Percentiles rank a stretch among this genome's conserved stretches.
Conservation (phyloP, 2,113 vertebrate genomes). For the Xenotilapia leptura region DNA sequence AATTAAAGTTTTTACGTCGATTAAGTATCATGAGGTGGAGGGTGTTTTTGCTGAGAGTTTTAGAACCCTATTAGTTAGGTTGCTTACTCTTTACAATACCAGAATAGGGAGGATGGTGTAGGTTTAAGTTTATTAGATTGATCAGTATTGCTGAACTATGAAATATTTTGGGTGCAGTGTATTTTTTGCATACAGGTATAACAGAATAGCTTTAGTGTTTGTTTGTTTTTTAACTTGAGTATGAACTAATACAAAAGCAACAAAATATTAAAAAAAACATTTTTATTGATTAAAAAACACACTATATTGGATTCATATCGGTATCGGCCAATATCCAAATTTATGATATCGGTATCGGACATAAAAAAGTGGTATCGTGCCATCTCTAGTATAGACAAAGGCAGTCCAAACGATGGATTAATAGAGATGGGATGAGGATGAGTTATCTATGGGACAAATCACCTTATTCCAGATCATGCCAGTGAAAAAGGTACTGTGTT, state of each 20-base stretch:
- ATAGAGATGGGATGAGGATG: background rate
- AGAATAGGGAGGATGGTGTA: rapidly evolving
- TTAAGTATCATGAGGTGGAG: too few relatives aligned
- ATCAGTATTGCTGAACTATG: too few relatives aligned
- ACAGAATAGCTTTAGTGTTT: too few relatives aligned
- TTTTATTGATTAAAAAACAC: background rate
- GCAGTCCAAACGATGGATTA: background rate
- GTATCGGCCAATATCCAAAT: background rate
- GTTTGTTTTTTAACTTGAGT: background rate
- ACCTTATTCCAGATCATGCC: background rate
- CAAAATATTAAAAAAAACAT: background rate
- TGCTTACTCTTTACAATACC: too few relatives aligned
- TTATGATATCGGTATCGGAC: background rate
- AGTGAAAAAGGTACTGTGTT: background rate
- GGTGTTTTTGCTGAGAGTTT: too few relatives aligned
- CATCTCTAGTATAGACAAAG: background rate
- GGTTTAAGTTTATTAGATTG: too few relatives aligned
- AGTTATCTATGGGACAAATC: background rate
- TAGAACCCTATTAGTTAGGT: too few relatives aligned
- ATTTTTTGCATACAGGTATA: too few relatives aligned
- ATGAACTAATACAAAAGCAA: background rate
- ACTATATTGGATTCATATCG: background rate
- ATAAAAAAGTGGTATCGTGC: background rate
- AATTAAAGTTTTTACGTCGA: too few relatives aligned
- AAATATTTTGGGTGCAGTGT: too few relatives aligned